These are phyloP conservation scores for Diorhabda carinulata DNA, from an alignment of 1,140 invertebrate species.

Conservation along the genomic window DNA sequence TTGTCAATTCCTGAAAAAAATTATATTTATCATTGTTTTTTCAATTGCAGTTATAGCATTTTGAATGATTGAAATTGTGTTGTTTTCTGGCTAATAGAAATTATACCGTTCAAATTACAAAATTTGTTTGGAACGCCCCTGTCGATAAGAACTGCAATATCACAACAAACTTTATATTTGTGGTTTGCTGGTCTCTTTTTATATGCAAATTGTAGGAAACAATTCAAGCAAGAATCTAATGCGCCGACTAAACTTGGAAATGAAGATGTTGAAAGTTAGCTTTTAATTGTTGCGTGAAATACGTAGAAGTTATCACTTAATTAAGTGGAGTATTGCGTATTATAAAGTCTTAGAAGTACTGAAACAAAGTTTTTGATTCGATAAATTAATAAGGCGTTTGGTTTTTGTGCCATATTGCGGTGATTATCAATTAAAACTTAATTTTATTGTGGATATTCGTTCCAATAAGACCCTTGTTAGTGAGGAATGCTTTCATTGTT, in stretches of 20 bases:
- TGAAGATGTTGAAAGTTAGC: slow-evolving; percentile 17
- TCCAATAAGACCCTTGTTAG: no score
- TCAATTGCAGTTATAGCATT: no score
- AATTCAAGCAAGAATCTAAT: slow-evolving; percentile 6
- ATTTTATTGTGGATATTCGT: not conserved
- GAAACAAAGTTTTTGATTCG: not conserved
- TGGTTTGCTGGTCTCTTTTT: slow-evolving; percentile 10
- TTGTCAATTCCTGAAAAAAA: no score
- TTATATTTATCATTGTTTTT: no score
- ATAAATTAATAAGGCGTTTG: not conserved
- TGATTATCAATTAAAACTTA: not conserved
- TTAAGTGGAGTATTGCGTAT: slow-evolving; percentile 12
- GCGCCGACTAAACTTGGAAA: slow-evolving; percentile 7
- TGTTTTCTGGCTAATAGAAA: no score
- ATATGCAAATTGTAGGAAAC: slow-evolving; percentile 15
- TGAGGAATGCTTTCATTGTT: no score
- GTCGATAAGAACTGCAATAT: slow-evolving; percentile 4
- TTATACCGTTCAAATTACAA: no score
- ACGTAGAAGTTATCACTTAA: slow-evolving; percentile 19
- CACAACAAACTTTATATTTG: slow-evolving; percentile 5
- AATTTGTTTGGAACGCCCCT: not conserved
- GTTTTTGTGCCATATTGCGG: not conserved
- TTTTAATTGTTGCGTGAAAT: slow-evolving; percentile 20
- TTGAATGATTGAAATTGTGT: no score
- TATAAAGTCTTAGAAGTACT: slow-evolving; percentile 12